Evolutionary conservation across 2,888 invertebrate species (phyloP), one percentile per base, ranked within the genome.

Genomic region (Parochlus steinenii): DNA sequence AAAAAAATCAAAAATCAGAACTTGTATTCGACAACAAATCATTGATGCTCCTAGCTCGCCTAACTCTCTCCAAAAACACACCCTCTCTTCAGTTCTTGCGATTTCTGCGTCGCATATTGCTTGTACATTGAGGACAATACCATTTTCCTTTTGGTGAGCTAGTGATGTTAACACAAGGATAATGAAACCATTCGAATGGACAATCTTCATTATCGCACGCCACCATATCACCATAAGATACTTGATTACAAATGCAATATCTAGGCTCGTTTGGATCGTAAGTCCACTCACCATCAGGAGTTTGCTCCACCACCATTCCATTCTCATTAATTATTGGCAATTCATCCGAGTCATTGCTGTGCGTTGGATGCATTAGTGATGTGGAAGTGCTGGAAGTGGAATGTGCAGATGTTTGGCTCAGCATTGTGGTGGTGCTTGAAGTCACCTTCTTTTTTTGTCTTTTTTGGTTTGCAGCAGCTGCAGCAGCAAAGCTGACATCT

Each of bases 131-230:
- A 0, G 93, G 92, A 56, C 98, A 98, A 58, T 85, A 97, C 98
- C 98, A 98, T 58, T 95, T 95, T 37, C 95, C 93, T 57, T 92
- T 90, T 0, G 98, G 97, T 27, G 93, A 86, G 37, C 89, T 85
- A 0, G 85, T 82, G 45, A 98, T 85, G 31, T 87, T 89, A 33
- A 98, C 97, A 57, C 98, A 98, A 5, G 85, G 85, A 63, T 95
- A 97, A 63, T 98, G 97, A 63, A 97, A 98, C 98, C 98, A 98
- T 59, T 97, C 93, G 52, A 86, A 89, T 2, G 89, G 89, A 59
- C 97, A 98, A 83, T 89, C 85, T 56, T 85, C 82, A 58, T 95
- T 95, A 63, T 98, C 97, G 63, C 98, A 97, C 41, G 95, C 97
- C 27, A 98, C 93, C 97, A 97, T 97, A 55, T 92, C 90, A 2